Base-by-base conservation (phyloP, 1,140 invertebrate genomes). In the Papilio aristodemus region DNA sequence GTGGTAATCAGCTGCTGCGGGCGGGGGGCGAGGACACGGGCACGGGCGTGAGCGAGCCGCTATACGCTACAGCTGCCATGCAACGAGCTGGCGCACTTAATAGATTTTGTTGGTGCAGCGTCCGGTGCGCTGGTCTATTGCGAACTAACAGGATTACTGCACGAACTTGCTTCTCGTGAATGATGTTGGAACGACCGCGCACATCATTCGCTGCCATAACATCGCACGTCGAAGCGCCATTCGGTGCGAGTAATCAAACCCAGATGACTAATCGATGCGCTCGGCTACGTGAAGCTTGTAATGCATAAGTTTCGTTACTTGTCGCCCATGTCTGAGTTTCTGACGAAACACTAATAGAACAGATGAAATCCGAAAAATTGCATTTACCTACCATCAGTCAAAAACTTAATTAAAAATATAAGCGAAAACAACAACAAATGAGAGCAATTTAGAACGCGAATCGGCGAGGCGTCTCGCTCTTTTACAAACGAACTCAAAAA, bases 41-140 rank as follows among this genome's bases (percentile, higher is more conserved):
- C 78, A 81, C 79, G 77, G 74, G 73, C 75, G 50, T 72, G 75
- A 67, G 68, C 75, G 78, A 66, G 76, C 75, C 80, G 79, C 83
- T 85, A 80, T 77, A 79, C 74, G 19, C 72, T 76, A 89, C 83
- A 73, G 82, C 83, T 69, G 73, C 74, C 72, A 76, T 89, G 79
- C 73, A 86, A 73, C 81, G 80, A 85, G 83, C 85, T 85, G 77
- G 85, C 86, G 85, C 70, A 90, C 84, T 89, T 91, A 91, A 91
- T 89, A 88, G 87, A 89, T 89, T 90, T 88, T 84, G 89, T 88
- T 85, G 81, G 72, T 79, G 83, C 74, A 77, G 79, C 76, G 79
- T 75, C 78, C 73, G 77, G 71, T 76, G 78, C 79, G 80, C 83
- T 83, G 82, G 80, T 77, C 85, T 83, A 89, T 86, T 81, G 84